These are phyloP conservation scores for Cheilosia grossa DNA, from an alignment of 2,888 invertebrate species.

Conservation along the genomic window DNA sequence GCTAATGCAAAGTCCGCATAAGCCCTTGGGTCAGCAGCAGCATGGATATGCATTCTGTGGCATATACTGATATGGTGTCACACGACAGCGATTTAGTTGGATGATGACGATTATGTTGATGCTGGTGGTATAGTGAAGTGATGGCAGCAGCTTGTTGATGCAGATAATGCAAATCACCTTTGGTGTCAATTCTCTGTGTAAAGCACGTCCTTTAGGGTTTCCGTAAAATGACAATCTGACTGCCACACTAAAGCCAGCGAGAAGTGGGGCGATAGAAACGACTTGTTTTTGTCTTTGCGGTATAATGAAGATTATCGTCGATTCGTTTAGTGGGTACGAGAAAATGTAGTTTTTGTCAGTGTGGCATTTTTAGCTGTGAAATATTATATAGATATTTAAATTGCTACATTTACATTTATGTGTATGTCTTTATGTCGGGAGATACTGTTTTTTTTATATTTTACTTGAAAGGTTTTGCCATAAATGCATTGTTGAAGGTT, in stretches of 20 bases:
- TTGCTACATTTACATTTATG: too few relatives aligned
- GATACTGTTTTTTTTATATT: too few relatives aligned
- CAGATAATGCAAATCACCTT: conserved; percentile 70
- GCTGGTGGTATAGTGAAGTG: background rate
- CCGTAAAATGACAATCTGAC: conserved; percentile 37
- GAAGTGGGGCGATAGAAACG: background rate
- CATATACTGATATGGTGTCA: background rate
- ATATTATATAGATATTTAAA: too few relatives aligned
- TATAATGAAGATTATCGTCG: conserved; percentile 31
- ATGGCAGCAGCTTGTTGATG: conserved; percentile 52
- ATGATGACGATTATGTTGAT: conserved; percentile 25
- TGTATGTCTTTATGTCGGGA: too few relatives aligned
- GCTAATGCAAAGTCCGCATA: conserved; percentile 51
- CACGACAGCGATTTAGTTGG: background rate
- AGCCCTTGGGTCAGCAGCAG: conserved; percentile 46
- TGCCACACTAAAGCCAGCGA: conserved; percentile 10
- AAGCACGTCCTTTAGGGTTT: conserved; percentile 40
- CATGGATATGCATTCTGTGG: background rate
- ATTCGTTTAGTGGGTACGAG: background rate
- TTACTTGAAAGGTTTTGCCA: too few relatives aligned
- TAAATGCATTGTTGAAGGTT: too few relatives aligned
- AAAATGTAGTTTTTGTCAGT: too few relatives aligned
- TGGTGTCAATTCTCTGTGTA: conserved; percentile 52
- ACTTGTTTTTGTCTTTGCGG: conserved; percentile 5
- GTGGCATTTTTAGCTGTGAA: too few relatives aligned